Base-by-base conservation (phyloP, 1,140 invertebrate genomes). In the Drosophila trapezifrons region DNA sequence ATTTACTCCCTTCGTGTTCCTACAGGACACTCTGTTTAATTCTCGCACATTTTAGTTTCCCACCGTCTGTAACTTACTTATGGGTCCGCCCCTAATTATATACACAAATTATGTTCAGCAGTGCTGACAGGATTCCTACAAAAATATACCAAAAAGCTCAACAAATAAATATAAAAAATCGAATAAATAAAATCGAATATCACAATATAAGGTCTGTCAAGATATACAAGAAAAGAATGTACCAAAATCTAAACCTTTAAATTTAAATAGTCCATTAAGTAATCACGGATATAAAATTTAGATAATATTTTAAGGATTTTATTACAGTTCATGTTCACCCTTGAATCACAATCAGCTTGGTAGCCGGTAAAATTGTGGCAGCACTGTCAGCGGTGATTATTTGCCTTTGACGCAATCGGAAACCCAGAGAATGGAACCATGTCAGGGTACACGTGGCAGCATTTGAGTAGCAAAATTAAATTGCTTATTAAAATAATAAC, bases 401-500 rank as follows among this genome's bases (percentile, higher is more conserved):
- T 78, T 79, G 42, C 43, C 58, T 46, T 42, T 37, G 72, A 74
- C 51, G 52, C 42, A 62, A 42, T 42, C 10, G 42, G 15, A 46
- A 63, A 20, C 15, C 9, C 17, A 17, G 35, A 64, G 25, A 40
- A 63, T 22, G 35, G 15, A 32, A 18, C 22, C 63, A 32, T 65
- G 25, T 35, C 64, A 25, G 59, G 45, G 47, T 63, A 63, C 81
- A 85, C 81, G 82, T 85, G 81, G 58, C 76, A 76, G 69, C 67
- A 84, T 84, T 85, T 72, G 57, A 72, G 69, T 65, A 73, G 57
- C 76, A 65, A 65, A 75, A 78, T 58, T 75, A 62, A 77, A 70
- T 77, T 74, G 76, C 81, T 78, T 85, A 84, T 85, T 84, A 85
- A 77, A 85, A 80, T 84, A 85, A 85, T 85, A 84, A 85, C 78